Evolutionary conservation across 2,113 vertebrate species (phyloP).

Genomic region (Taurulus bubalis): DNA sequence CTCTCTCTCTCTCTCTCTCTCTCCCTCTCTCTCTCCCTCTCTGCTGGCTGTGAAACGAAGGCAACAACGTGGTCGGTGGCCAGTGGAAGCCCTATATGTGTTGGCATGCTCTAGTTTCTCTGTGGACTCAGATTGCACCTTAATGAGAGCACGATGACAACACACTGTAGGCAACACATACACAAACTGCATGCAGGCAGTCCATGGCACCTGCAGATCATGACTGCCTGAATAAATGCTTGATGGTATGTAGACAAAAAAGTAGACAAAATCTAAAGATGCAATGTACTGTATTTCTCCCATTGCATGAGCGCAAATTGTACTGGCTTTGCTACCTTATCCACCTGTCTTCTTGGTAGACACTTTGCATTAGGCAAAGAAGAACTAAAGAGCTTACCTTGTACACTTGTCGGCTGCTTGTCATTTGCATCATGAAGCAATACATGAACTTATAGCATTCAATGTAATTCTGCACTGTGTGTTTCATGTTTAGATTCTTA

Average conservation of each 20-base stretch:
- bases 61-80: slow-evolving; percentile 19
- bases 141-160: slow-evolving; percentile 53
- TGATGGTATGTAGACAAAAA: not conserved
- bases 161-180: slow-evolving; percentile 27
- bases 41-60: slow-evolving; percentile 69
- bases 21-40: not conserved
- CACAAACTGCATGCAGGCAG: not conserved
- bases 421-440: slow-evolving; percentile 63
- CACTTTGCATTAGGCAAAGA: slow-evolving; percentile 55
- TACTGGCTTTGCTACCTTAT: not conserved
- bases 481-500: slow-evolving; percentile 11
- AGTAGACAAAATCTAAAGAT: not conserved
- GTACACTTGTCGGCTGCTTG: not conserved
- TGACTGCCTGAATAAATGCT: not conserved
- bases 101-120: slow-evolving; percentile 67
- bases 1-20: too few species aligned
- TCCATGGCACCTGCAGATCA: not conserved
- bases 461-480: slow-evolving; percentile 14
- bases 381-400: slow-evolving; percentile 34
- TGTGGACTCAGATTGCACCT: slow-evolving; percentile 63
- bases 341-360: not conserved
- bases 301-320: too few species aligned
- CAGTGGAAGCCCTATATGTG: slow-evolving; percentile 49
- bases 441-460: slow-evolving; percentile 17
- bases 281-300: not conserved